Evolutionary conservation across 2,113 vertebrate species (phyloP), one percentile per base, ranked within the genome.

Genomic region (Dromaius novaehollandiae): DNA sequence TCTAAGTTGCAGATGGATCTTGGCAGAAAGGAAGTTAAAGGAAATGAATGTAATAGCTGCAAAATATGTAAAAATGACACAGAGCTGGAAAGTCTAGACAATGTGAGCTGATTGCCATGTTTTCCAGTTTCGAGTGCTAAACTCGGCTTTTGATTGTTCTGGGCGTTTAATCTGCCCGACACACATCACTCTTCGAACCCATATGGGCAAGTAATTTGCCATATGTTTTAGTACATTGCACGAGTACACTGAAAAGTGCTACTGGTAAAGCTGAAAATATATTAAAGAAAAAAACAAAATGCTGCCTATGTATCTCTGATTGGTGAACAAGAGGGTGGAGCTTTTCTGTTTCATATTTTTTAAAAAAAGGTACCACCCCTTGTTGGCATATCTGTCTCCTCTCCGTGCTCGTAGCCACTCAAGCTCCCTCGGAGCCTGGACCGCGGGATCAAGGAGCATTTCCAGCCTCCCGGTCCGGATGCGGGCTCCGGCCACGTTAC

Each of bases 51-150:
- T 53, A 95, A 97, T 90, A 9, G 16, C 82, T 69, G 56, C 60
- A 93, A 95, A 96, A 96, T 96, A 90, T 58, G 79, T 82, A 91
- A 91, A 95, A 95, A 95, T 71, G 91, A 88, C 79, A 66, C 55
- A 51, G 82, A 82, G 68, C 55, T 75, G 71, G 55, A 48, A 91
- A 95, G 93, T 95, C 93, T 96, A 97, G 95, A 97, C 97, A 97
- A 95, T 96, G 86, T 25, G 88, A 97, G 82, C 90, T 95, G 95
- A 97, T 90, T 96, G 94, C 79, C 79, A 28, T 21, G 42, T 60
- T 94, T 94, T 91, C 79, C 65, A 84, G 60, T 44, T 95, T 64
- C 79, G 60, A 91, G 91, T 91, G 89, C 76, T 88, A 86, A 94
- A 69, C 87, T 80, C 11, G 1, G 58, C 82, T 89, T 83, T 74